Base-by-base conservation (phyloP, 1,140 invertebrate species). In the Drosophila ogumai region DNA sequence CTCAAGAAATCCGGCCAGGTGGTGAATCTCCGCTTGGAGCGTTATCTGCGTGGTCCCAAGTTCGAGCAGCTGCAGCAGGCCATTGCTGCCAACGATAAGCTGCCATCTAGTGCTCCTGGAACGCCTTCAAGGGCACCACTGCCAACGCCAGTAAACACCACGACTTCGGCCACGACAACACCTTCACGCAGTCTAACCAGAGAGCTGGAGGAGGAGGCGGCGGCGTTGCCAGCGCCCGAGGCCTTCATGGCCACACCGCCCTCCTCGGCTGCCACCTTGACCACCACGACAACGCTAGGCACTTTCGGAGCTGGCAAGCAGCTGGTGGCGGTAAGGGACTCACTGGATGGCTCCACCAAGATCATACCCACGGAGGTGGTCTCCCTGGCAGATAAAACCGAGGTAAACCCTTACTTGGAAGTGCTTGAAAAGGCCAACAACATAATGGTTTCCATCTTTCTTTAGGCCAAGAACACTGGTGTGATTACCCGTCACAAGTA, bases 31-130 rank as follows among this genome's bases (percentile, higher is more conserved):
- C 96, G 97, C 74, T 93, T 99, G 57, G 98, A 98, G 82, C 94
- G 98, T 75, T 99, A 99, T 93, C 94, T 98, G 43, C 96, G 98
- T 77, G 98, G 98, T 22, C 97, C 97, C 56, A 99, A 99, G 93
- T 99, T 96, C 93, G 98, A 99, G 91, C 98, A 99, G 93, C 94
- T 99, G 38, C 98, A 99, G 93, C 96, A 98, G 92, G 98, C 97
- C 38, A 98, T 98, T 73, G 97, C 97, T 52, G 96, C 96, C 32
- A 96, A 96, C 91, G 96, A 97, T 93, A 93, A 95, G 50, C 94
- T 95, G 93, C 94, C 95, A 44, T 94, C 94, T 55, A 94, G 95
- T 71, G 93, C 94, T 19, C 94, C 94, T 38, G 91, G 93, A 41
- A 94, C 94, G 52, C 93, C 95, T 38, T 82, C 92, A 0, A 78